Base-by-base conservation (phyloP, 2,888 invertebrate species). In the Ferrisia virgata region DNA sequence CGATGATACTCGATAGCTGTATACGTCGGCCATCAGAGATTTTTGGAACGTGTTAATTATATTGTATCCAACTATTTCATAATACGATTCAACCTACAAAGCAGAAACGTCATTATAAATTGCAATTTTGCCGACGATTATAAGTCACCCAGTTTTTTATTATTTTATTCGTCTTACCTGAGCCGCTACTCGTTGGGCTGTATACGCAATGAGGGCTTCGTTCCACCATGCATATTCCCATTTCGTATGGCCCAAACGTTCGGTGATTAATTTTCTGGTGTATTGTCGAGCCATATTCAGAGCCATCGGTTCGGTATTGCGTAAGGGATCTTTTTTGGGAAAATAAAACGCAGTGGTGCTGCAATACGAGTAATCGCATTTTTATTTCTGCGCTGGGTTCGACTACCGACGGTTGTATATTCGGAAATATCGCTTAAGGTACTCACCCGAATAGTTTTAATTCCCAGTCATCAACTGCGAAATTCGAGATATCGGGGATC, bases 151-250 rank as follows among this genome's bases (percentile, higher is more conserved):
- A n/a, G 4, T 18, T 47, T 47, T 6, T 5, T n/a, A n/a, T n/a
- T n/a, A n/a, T n/a, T n/a, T n/a, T 11, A 33, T 72, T 28, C 31
- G 31, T n/a, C 33, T n/a, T 33, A 72, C 72, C 22, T 72, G 33
- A 4, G 72, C 5, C 13, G 72, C 72, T 1, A 36, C 72, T 33
- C 72, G 31, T 15, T 33, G n/a, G 2, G 72, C 72, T 9, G 33
- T 72, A 8, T 72, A 72, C 1, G 72, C 31, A 13, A 72, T 72
- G 4, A 72, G 33, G 1, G 72, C 72, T 22, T 72, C 72, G 9
- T 72, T 72, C 72, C 72, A 72, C 72, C 72, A 72, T 1, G 72
- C 72, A 72, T 72, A 72, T 31, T 72, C 72, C 72, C 72, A 72
- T 72, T 25, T 31, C 15, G 2, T 36, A 18, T 33, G 72, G 0